Conservation (phyloP, 1,140 invertebrate genomes). For the Lethocerus indicus region DNA sequence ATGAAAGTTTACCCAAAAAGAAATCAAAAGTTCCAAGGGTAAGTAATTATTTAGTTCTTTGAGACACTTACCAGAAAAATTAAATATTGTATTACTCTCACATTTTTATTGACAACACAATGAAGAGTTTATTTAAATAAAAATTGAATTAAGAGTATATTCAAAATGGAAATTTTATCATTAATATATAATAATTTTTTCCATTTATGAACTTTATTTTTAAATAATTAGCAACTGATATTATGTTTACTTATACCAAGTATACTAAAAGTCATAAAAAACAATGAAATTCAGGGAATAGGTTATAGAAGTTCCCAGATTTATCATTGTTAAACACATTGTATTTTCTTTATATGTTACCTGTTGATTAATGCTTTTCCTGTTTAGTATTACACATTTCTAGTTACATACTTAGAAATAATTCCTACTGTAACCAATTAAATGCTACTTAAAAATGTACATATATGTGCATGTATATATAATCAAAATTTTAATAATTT, state of each 20-base stretch:
- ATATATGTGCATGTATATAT: neutral
- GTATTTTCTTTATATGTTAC: too few species aligned
- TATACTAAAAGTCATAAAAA: too few species aligned
- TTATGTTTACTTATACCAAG: too few species aligned
- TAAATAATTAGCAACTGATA: neutral
- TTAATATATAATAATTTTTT: neutral
- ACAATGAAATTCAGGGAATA: too few species aligned
- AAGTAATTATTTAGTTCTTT: neutral
- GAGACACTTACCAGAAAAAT: neutral
- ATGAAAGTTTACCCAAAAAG: slow-evolving; percentile 10
- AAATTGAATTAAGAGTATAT: neutral
- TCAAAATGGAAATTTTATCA: neutral
- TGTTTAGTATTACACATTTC: neutral
- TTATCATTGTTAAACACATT: too few species aligned
- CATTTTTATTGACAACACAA: neutral
- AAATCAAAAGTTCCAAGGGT: slow-evolving; percentile 14
- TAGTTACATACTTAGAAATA: too few species aligned
- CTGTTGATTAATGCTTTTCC: too few species aligned
- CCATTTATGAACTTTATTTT: neutral
- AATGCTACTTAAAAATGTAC: neutral
- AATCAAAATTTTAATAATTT: neutral
- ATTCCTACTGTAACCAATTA: neutral
- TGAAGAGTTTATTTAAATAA: neutral
- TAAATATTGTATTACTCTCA: neutral
- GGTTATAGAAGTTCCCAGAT: too few species aligned